Conservation (phyloP, 2,113 vertebrate genomes). For the Coturnix japonica region DNA sequence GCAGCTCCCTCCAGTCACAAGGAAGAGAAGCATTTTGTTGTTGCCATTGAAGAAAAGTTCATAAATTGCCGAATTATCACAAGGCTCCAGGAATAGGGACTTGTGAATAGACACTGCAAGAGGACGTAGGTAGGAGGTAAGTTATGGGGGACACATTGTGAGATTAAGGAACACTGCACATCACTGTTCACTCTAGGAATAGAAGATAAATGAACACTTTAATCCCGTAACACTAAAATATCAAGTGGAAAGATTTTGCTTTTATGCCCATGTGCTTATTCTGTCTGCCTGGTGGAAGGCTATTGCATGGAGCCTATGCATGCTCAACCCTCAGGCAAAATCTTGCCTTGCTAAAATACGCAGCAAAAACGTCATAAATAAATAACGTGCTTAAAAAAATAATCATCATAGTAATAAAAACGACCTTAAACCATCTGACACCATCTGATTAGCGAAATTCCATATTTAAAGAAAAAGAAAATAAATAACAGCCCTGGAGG, state of each 20-base stretch:
- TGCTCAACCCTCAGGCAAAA: neutral
- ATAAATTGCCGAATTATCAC: neutral
- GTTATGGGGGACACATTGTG: neutral
- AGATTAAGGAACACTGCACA: neutral
- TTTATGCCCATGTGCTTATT: neutral
- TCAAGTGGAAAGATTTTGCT: neutral
- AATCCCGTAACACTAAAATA: slow-evolving; percentile 6
- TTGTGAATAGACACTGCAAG: neutral
- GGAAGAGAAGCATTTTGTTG: neutral
- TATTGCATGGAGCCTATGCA: neutral
- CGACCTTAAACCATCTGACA: neutral
- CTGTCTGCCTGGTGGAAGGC: neutral
- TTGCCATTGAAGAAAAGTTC: neutral
- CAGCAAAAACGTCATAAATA: slow-evolving; percentile 13
- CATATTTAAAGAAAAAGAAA: neutral
- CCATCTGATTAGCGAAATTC: neutral
- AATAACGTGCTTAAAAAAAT: neutral
- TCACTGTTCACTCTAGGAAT: neutral
- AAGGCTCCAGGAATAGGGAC: neutral
- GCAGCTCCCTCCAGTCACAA: slow-evolving; percentile 1
- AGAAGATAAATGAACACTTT: neutral
- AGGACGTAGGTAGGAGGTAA: neutral
- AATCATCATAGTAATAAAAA: neutral
- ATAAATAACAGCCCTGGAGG: neutral
- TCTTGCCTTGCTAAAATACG: neutral